Percentiles rank a stretch among this genome's conserved stretches.
Evolutionary conservation across 2,888 invertebrate genomes (phyloP).

Genomic region (Trichacis sp.): DNA sequence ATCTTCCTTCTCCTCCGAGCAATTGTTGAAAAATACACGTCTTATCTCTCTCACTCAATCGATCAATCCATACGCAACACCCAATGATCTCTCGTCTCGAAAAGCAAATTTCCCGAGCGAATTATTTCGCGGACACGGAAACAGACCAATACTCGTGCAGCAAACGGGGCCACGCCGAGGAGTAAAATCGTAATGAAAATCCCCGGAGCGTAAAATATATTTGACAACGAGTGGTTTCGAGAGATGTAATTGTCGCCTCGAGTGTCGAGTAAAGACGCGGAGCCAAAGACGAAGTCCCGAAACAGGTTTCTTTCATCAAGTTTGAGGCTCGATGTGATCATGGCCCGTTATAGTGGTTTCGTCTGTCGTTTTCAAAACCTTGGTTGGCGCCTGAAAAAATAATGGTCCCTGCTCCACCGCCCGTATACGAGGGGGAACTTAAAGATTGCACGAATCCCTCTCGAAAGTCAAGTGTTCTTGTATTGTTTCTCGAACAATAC

Average conservation of each 20-base stretch:
- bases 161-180: neutral
- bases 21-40: no score
- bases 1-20: no score
- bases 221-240: slow-evolving; percentile 35
- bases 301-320: slow-evolving; percentile 31
- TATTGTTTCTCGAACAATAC: slow-evolving; percentile 18
- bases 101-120: no score
- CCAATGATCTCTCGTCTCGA: no score
- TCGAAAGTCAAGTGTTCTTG: slow-evolving; percentile 8
- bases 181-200: slow-evolving; percentile 25
- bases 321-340: slow-evolving; percentile 30
- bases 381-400: slow-evolving; percentile 37
- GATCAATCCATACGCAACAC: no score
- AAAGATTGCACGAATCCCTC: slow-evolving; percentile 10
- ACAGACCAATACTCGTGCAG: no score
- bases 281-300: slow-evolving; percentile 27
- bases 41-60: no score
- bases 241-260: slow-evolving; percentile 38
- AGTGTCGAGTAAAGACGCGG: slow-evolving; percentile 32
- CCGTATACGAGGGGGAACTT: slow-evolving; percentile 16
- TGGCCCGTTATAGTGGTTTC: slow-evolving; percentile 30
- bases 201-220: slow-evolving; percentile 32
- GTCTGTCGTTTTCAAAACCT: slow-evolving; percentile 22
- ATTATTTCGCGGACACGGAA: no score
- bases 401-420: slow-evolving; percentile 30